A percentile compares a stretch with the other conserved stretches of the same genome.
Evolutionary conservation across 1,140 invertebrate species (phyloP).

Genomic region (Drosophila nebulosa): DNA sequence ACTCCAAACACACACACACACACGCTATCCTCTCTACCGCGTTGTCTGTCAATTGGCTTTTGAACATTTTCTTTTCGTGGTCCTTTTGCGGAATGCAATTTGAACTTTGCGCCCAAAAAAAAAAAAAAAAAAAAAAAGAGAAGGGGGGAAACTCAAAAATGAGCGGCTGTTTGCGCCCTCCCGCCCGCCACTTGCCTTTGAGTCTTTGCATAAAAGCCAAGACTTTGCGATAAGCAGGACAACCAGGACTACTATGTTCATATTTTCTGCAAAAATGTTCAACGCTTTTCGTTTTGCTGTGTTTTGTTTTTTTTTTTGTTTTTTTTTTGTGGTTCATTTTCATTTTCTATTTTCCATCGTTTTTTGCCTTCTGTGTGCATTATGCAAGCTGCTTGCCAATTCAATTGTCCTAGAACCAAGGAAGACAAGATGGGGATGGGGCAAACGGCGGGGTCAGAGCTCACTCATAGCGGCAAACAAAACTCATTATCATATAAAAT

Average conservation of each 20-base stretch:
- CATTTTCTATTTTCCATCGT: too few relatives aligned
- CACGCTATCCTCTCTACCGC: neutral
- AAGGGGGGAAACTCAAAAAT: neutral
- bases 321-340: neutral
- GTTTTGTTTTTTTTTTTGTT: neutral
- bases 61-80: conserved; percentile 44
- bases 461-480: conserved; percentile 35
- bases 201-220: neutral
- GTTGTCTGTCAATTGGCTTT: conserved; percentile 57
- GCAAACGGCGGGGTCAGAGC: neutral
- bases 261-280: conserved; percentile 45
- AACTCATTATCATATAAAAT: conserved; percentile 74
- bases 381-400: conserved; percentile 65
- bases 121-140: conserved; percentile 17
- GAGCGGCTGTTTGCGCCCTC: conserved; percentile 4
- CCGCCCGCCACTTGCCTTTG: neutral
- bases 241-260: conserved; percentile 40
- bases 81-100: conserved; percentile 61
- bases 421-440: conserved; percentile 19
- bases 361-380: too few relatives aligned
- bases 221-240: conserved; percentile 46
- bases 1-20: neutral
- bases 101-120: conserved; percentile 38
- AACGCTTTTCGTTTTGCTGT: conserved; percentile 14
- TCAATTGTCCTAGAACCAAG: conserved; percentile 47